Evolutionary conservation across 2,888 invertebrate species (phyloP), one percentile per base, ranked within the genome.

Genomic region (Epinotia bilunana): DNA sequence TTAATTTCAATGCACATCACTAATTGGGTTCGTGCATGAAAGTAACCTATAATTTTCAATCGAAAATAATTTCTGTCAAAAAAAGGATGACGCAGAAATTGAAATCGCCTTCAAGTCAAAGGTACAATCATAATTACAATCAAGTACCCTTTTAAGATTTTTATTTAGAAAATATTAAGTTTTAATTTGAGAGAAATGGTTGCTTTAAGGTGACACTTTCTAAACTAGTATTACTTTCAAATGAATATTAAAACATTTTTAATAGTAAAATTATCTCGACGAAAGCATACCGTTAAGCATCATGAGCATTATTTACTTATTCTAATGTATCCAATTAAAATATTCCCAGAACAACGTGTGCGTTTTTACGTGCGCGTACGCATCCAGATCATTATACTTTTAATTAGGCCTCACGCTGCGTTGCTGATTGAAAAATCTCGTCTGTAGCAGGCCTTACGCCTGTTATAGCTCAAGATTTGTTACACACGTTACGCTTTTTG

Each of bases 371-470:
- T 77, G 78, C 77, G 78, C 77, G 77, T 77, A 79, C 78, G 78
- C 79, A 83, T 82, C 78, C 80, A 81, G 87, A 88, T 90, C 88
- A 89, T 91, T 91, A 90, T 86, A 87, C 80, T 83, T 89, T 85
- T 90, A 90, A 91, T 90, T 86, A 87, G 88, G 83, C 78, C 74
- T 79, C 91, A 88, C 77, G 87, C 91, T 91, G 91, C 7, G 91
- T 77, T 57, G 80, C 77, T 89, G 91, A 92, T 91, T 91, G 91
- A 91, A 92, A 91, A 91, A 87, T 86, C 85, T 87, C 78, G 77
- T 77, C 79, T 82, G 82, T 81, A 80, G 81, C 82, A 81, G 81
- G 83, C 80, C 80, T 80, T 81, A 82, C 39, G 39, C 9, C 39
- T 84, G 85, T 82, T 83, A 81, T 81, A 78, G 80, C 86, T 82